Base-by-base conservation (phyloP, 1,140 invertebrate species). In the Cylas formicarius region DNA sequence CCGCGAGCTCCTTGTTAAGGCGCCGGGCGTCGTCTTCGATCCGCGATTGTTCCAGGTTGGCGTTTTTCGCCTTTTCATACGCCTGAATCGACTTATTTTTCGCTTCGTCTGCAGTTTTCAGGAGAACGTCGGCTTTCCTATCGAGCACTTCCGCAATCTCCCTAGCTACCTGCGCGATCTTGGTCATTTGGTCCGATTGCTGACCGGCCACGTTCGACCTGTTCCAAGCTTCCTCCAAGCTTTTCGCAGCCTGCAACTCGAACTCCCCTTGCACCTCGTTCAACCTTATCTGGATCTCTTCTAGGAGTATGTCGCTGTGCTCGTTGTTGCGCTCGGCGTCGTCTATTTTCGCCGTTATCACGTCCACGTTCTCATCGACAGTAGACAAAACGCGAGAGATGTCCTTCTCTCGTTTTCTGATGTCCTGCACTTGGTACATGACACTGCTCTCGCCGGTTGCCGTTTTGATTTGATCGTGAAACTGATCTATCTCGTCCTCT, bases 181-280 rank as follows among this genome's bases (percentile, higher is more conserved):
- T 73, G 2, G 90, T 91, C 86, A 97, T 95, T 55, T 88, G 80
- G 16, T 85, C 75, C 13, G 88, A 93, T 59, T 94, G 87, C 51
- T 90, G 83, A 7, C 91, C 92, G 63, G 90, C 90, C 65, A 88
- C 78, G 26, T 81, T 76, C 0, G 90, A 88, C 26, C 87, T 79
- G 52, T 86, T 80, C 58, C 80, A 75, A 0, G 92, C 92, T 54
- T 85, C 82, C 1, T 75, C 66, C 27, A 95, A 66, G 0, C 90
- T 89, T 14, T 74, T 73, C 14, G 73, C 72, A 3, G 90, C 91
- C 60, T 93, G 86, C 1, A 78, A 81, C 37, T 86, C 81, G 14
- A 95, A 70, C 52, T 84, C 82, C 48, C 84, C 76, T 39, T 83
- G 65, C 2, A 84, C 82, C 18, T 37, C 35, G 11, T 37, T 37